phyloP scores from a whole-genome alignment of 2,888 invertebrate genomes.

The Platycheirus rosarum region DNA sequence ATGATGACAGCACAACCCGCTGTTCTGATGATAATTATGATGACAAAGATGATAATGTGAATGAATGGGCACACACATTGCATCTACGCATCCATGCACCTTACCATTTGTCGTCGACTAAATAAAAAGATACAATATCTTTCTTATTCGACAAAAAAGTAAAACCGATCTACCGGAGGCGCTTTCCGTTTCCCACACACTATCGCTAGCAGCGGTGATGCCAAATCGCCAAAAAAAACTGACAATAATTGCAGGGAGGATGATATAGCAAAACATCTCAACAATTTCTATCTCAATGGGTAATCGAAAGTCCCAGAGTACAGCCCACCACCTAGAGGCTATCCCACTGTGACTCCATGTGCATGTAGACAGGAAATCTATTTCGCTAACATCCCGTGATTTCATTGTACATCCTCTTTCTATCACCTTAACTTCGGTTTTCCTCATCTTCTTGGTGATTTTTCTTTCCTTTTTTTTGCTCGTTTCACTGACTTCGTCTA shows the following conservation, averaged over 20 bases:
- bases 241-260: slow-evolving; percentile 3
- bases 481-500: slow-evolving; percentile 20
- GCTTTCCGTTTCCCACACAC: slow-evolving; percentile 63
- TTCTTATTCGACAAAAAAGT: slow-evolving; percentile 6
- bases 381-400: slow-evolving; percentile 74
- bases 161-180: slow-evolving; percentile 57
- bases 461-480: background rate
- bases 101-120: slow-evolving; percentile 47
- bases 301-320: slow-evolving; percentile 57
- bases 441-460: slow-evolving; percentile 16
- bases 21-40: slow-evolving; percentile 47
- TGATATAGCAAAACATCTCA: slow-evolving; percentile 46
- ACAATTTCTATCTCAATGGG: slow-evolving; percentile 66
- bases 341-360: background rate
- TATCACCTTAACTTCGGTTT: slow-evolving; percentile 51
- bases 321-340: slow-evolving; percentile 5
- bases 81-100: slow-evolving; percentile 59
- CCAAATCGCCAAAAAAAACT: slow-evolving; percentile 5
- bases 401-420: slow-evolving; percentile 64
- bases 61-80: slow-evolving; percentile 61
- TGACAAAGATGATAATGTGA: slow-evolving; percentile 67
- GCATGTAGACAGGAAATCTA: slow-evolving; percentile 69
- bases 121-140: slow-evolving; percentile 31
- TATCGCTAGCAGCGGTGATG: slow-evolving; percentile 18
- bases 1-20: slow-evolving; percentile 61